Evolutionary conservation across 2,113 vertebrate species (phyloP).

Genomic region (Pantherophis guttatus): DNA sequence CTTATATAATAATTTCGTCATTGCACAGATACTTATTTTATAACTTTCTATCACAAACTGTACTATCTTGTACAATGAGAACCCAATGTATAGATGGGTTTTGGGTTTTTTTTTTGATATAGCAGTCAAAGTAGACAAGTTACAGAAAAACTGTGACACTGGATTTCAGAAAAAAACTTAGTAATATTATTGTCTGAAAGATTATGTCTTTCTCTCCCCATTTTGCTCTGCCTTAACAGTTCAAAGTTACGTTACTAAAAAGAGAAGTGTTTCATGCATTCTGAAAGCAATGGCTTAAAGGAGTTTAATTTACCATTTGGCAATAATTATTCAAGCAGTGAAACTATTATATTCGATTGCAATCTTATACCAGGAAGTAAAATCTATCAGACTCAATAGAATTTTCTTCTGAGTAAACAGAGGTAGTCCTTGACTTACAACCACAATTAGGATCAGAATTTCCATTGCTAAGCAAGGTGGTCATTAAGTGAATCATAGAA

Average conservation of each 20-base stretch:
- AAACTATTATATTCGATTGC: neutral
- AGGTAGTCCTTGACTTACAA: neutral
- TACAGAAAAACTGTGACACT: neutral
- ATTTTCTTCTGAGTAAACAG: neutral
- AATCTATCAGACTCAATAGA: neutral
- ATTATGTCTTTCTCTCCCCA: neutral
- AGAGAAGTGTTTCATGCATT: neutral
- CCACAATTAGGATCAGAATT: neutral
- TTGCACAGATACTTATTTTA: constrained; percentile 32
- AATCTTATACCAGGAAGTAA: neutral
- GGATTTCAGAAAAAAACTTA: neutral
- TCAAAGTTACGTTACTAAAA: neutral
- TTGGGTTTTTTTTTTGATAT: neutral
- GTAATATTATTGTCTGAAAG: neutral
- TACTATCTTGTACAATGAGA: neutral
- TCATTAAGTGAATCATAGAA: neutral
- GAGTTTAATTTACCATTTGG: neutral
- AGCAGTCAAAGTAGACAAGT: constrained; percentile 33
- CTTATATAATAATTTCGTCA: neutral
- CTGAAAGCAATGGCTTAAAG: neutral
- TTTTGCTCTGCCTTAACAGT: neutral
- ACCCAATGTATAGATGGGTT: neutral
- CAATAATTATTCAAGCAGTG: neutral
- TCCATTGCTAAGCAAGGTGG: neutral
- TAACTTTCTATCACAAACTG: neutral